Base-by-base conservation (phyloP, 2,888 invertebrate genomes). In the Chrysotoxum bicinctum region DNA sequence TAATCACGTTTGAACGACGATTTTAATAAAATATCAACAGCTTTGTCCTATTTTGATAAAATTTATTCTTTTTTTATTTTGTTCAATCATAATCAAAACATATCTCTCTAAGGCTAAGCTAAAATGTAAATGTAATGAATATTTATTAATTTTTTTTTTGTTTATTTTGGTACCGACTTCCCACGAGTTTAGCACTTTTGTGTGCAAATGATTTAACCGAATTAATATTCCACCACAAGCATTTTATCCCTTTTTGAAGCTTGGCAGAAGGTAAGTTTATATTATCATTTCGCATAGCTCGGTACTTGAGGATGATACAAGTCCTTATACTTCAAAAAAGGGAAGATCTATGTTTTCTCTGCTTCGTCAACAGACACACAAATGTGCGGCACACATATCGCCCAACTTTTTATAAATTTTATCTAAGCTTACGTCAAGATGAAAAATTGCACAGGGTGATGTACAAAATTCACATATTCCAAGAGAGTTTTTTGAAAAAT, bases 111-210 rank as follows among this genome's bases (percentile, higher is more conserved):
- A 26, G 7, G 26, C n/a, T 10, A 58, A 19, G 30, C 4, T 2
- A 48, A 64, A 62, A 16, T 58, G 21, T 70, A 50, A 81, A 70
- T 64, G 56, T 35, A 81, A 73, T 78, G 56, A 66, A 60, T 58
- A 37, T 58, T 37, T 37, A 8, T 60, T 30, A n/a, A 37, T 37
- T 40, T 40, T n/a, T 8, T n/a, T n/a, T n/a, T n/a, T n/a, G n/a
- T n/a, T n/a, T n/a, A n/a, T n/a, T n/a, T n/a, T n/a, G n/a, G n/a
- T n/a, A n/a, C n/a, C n/a, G n/a, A n/a, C n/a, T n/a, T n/a, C n/a
- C n/a, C n/a, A n/a, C n/a, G n/a, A n/a, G n/a, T n/a, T n/a, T n/a
- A n/a, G 12, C 4, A 50, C 23, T 23, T 21, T 58, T 23, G 37
- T 37, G 19, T 56, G 69, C 14, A 40, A 40, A 30, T 69, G 19